These are phyloP conservation scores for Macrosiphum euphorbiae DNA, from an alignment of 2,888 invertebrate species.

Conservation along the genomic window DNA sequence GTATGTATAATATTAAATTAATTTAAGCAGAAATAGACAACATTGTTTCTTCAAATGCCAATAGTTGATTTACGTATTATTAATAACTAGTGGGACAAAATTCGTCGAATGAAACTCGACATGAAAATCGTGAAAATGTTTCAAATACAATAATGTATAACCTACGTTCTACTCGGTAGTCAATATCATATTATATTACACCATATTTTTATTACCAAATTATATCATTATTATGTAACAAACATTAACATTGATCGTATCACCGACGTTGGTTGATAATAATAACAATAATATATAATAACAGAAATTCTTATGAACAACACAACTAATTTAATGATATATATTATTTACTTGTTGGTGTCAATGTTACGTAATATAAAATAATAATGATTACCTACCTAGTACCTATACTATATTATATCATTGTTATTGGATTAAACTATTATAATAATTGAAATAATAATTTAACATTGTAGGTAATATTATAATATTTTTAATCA, in stretches of 20 bases:
- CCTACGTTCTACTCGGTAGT: neutral
- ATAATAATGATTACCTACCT: too few relatives aligned
- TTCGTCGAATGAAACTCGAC: neutral
- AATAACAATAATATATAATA: neutral
- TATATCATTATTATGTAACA: neutral
- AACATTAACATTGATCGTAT: neutral
- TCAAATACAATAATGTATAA: neutral
- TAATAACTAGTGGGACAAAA: neutral
- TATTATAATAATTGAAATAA: neutral
- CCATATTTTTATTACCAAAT: neutral
- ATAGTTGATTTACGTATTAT: neutral
- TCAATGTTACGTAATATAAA: neutral
- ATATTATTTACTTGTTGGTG: neutral
- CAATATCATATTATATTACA: neutral
- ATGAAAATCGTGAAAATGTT: neutral
- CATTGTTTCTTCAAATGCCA: neutral
- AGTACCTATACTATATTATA: neutral
- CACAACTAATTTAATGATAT: neutral
- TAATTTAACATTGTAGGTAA: neutral
- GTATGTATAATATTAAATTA: neutral
- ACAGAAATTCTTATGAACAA: neutral
- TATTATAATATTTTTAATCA: neutral
- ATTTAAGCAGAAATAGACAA: neutral
- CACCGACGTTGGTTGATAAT: neutral
- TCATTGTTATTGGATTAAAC: neutral